phyloP scores from a whole-genome alignment of 2,113 vertebrate genomes.

The Hemicordylus capensis region DNA sequence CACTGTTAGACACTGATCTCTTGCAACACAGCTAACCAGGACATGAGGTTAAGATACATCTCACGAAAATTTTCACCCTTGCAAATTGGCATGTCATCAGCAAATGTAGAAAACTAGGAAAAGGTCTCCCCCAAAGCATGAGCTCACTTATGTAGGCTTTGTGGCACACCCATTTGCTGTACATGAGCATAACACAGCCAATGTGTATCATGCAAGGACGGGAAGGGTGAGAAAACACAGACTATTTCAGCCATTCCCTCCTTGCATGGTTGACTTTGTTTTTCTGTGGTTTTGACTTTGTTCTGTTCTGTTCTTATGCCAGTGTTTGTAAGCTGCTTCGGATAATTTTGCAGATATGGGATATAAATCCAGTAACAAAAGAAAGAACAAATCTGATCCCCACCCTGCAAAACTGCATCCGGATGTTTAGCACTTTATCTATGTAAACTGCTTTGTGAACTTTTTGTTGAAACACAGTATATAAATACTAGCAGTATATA shows the following conservation, averaged over 20 bases:
- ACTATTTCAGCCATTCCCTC: too few species aligned
- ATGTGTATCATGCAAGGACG: not conserved
- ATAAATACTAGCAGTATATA: too few species aligned
- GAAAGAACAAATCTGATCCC: not conserved
- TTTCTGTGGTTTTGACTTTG: too few species aligned
- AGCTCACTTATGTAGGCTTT: not conserved
- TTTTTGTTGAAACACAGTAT: too few species aligned
- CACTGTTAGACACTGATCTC: constrained; percentile 6
- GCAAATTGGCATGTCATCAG: not conserved
- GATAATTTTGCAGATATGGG: too few species aligned
- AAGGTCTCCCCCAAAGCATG: not conserved
- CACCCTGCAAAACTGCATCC: not conserved
- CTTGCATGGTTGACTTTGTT: too few species aligned
- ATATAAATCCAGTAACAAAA: too few species aligned
- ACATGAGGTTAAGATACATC: not conserved
- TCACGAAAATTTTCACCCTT: not conserved
- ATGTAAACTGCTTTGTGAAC: too few species aligned
- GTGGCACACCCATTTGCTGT: not conserved
- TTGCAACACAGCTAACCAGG: not conserved
- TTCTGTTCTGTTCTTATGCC: too few species aligned
- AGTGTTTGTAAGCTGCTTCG: too few species aligned
- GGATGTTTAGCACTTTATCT: too few species aligned
- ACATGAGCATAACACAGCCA: not conserved
- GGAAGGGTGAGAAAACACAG: not conserved
- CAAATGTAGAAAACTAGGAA: not conserved